Evolutionary conservation across 2,888 invertebrate species (phyloP), one percentile per base, ranked within the genome.

Genomic region (Eumacrocentrus americanus): DNA sequence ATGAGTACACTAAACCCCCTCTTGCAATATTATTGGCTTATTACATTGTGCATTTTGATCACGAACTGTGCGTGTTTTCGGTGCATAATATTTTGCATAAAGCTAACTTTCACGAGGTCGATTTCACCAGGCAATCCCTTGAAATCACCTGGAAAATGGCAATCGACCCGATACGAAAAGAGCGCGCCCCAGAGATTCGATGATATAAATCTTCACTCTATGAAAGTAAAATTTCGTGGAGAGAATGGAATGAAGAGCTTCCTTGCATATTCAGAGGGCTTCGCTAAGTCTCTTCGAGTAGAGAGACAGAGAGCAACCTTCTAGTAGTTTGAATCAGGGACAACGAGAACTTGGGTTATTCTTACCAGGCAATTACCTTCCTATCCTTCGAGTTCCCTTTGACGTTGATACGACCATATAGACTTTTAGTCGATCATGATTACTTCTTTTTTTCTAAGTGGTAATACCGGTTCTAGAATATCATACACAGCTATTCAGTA

Each of bases 191-290:
- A 14, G 50, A 29, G 50, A 50, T 50, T 50, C 34, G 7, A 29
- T 50, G 50, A 50, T 50, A n/a, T n/a, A 50, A 29, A 50, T 50
- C 16, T 35, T 50, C 34, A 29, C 50, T 29, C 18, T 38, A 37
- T 52, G 22, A 52, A 52, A 52, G 37, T 52, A 52, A 52, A 52
- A 52, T 52, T 37, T 52, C 22, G 38, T 38, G 52, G 52, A 23
- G 35, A 34, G n/a, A n/a, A n/a, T n/a, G n/a, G n/a, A n/a, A n/a
- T n/a, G n/a, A n/a, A n/a, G 34, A 35, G 14, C 23, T 35, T 50
- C 7, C 34, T 37, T 18, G 50, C 35, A 35, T 35, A 50, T 50
- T 50, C 18, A 50, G 34, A 25, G 29, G 23, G 23, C 22, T 29
- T 46, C 14, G 47, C 12, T 14, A 34, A 50, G 35, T 35, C 50